phyloP scores from a whole-genome alignment of 2,797 vertebrate species.

The Otolemur crassicaudatus region DNA sequence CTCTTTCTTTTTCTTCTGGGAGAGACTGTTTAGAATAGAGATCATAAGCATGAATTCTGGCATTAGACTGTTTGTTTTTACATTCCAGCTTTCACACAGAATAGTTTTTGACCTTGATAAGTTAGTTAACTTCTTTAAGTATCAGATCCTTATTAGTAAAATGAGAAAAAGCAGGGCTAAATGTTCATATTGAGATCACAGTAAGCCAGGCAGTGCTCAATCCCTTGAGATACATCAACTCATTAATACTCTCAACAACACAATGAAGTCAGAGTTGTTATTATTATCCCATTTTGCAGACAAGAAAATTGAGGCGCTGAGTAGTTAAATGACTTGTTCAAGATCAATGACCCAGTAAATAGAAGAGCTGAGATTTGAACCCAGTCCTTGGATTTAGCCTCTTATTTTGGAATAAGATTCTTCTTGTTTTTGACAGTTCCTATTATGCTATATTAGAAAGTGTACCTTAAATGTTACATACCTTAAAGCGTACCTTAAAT shows the following conservation, averaged over 20 bases:
- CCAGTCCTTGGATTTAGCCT: neutral
- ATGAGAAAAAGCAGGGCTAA: neutral
- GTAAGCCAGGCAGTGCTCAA: neutral
- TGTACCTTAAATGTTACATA: neutral
- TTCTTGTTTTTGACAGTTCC: neutral
- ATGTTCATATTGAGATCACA: neutral
- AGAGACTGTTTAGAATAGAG: neutral
- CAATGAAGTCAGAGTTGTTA: neutral
- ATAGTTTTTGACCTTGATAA: neutral
- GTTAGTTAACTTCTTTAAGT: constrained; percentile 3
- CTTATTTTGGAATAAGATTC: neutral
- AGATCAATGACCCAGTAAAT: neutral
- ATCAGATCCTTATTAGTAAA: neutral
- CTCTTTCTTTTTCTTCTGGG: neutral
- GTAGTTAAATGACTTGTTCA: neutral
- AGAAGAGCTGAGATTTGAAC: neutral
- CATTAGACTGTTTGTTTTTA: neutral
- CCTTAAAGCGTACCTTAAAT: neutral
- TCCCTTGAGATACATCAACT: neutral
- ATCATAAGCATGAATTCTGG: neutral
- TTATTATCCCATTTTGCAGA: neutral
- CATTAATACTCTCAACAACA: neutral
- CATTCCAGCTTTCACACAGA: neutral
- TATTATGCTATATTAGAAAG: neutral
- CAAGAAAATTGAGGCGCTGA: neutral